These are phyloP conservation scores for Malthinus flaveolus DNA, from an alignment of 2,888 invertebrate species.

Conservation along the genomic window DNA sequence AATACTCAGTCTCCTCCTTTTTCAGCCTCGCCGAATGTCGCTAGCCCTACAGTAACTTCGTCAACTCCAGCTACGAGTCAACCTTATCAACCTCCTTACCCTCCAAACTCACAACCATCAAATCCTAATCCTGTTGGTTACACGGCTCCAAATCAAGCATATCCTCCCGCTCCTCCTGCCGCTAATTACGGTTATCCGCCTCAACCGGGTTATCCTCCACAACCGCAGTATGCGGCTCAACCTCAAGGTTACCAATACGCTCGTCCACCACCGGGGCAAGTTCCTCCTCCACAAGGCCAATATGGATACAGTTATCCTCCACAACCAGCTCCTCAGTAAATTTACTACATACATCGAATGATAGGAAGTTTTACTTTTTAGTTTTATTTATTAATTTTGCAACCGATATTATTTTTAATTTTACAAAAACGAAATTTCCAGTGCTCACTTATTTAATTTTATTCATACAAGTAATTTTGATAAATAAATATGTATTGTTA, in stretches of 20 bases:
- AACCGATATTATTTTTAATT: too few species aligned
- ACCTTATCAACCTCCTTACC: slow-evolving; percentile 62
- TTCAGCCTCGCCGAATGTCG: slow-evolving; percentile 56
- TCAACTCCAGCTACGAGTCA: slow-evolving; percentile 57
- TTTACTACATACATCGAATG: neutral
- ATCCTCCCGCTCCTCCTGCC: slow-evolving; percentile 48
- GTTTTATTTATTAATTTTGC: too few species aligned
- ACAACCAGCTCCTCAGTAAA: slow-evolving; percentile 69
- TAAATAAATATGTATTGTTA: too few species aligned
- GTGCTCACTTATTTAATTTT: too few species aligned
- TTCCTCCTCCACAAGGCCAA: slow-evolving; percentile 71
- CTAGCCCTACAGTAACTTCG: slow-evolving; percentile 58
- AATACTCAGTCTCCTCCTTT: slow-evolving; percentile 67
- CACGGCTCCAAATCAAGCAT: slow-evolving; percentile 52
- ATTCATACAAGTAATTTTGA: too few species aligned
- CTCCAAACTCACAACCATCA: slow-evolving; percentile 55
- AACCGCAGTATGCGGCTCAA: slow-evolving; percentile 61
- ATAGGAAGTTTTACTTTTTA: too few species aligned
- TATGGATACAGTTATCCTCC: slow-evolving; percentile 81
- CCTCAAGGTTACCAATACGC: slow-evolving; percentile 69
- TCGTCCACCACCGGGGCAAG: slow-evolving; percentile 68
- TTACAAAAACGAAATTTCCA: too few species aligned
- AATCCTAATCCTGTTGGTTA: slow-evolving; percentile 55
- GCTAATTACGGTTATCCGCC: slow-evolving; percentile 60
- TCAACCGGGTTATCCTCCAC: slow-evolving; percentile 64